Percentiles rank a stretch among this genome's conserved stretches.
Evolutionary conservation across 2,888 invertebrate species (phyloP).

Genomic region (Caenorhabditis sp.): DNA sequence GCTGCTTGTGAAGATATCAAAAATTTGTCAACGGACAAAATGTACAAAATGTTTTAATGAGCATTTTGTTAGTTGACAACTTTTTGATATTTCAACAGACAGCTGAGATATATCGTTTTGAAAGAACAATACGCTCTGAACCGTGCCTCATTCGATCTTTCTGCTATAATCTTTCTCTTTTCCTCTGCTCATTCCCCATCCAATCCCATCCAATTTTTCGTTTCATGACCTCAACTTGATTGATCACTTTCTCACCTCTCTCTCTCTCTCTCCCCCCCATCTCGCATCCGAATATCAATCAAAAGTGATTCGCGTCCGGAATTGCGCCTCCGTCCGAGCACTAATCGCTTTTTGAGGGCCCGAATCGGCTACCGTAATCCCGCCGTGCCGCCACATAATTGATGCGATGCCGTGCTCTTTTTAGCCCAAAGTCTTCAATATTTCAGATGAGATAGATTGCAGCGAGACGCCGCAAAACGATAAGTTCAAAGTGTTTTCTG

Average conservation of each 20-base stretch:
- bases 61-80: too few relatives aligned
- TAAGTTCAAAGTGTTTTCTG: not conserved
- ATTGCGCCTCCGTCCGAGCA: conserved; percentile 6
- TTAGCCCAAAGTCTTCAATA: conserved; percentile 4
- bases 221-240: conserved; percentile 55
- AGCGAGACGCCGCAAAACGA: not conserved
- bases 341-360: too few relatives aligned
- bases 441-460: not conserved
- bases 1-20: too few relatives aligned
- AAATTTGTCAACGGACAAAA: too few relatives aligned
- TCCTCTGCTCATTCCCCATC: conserved; percentile 5
- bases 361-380: too few relatives aligned
- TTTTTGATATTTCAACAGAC: too few relatives aligned
- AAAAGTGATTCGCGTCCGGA: conserved; percentile 27
- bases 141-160: not conserved
- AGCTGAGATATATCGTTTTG: too few relatives aligned
- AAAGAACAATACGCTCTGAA: too few relatives aligned
- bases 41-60: too few relatives aligned
- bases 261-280: not conserved
- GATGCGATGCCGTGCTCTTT: not conserved
- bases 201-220: conserved; percentile 22
- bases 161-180: not conserved
- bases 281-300: conserved; percentile 36
- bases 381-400: conserved; percentile 10
- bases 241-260: conserved; percentile 48